phyloP scores from a whole-genome alignment of 2,797 vertebrate species.

The Brotula barbata region DNA sequence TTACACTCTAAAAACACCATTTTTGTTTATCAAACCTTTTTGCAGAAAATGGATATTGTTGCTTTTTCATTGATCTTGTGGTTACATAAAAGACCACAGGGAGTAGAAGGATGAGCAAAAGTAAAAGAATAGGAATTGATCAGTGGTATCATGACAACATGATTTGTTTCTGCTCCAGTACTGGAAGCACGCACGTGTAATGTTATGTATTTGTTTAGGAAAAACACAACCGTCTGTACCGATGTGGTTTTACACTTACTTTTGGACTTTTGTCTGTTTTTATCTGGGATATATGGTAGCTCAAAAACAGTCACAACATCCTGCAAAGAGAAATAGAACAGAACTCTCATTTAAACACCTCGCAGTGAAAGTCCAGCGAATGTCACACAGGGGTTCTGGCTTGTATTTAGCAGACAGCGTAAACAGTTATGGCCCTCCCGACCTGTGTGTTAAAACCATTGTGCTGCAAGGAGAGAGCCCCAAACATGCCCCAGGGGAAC shows the following conservation, averaged over 20 bases:
- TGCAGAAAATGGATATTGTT: neutral
- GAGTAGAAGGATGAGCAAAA: neutral
- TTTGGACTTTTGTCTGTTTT: conserved; percentile 3
- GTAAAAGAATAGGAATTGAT: neutral
- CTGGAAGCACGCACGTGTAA: neutral
- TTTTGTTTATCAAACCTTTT: neutral
- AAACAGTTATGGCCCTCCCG: conserved; percentile 51
- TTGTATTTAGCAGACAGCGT: conserved; percentile 59
- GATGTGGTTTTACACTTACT: conserved; percentile 12
- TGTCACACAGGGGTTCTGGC: conserved; percentile 43
- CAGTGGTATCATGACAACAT: neutral
- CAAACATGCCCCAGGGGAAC: conserved; percentile 53
- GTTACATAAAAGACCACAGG: neutral
- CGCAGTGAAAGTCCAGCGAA: conserved; percentile 44
- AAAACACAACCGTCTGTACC: neutral
- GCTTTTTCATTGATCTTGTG: conserved; percentile 9
- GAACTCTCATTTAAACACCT: conserved; percentile 32
- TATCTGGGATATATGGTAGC: conserved; percentile 1
- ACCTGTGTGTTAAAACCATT: conserved; percentile 59
- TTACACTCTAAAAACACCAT: no score
- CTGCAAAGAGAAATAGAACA: conserved; percentile 48
- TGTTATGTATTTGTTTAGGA: conserved; percentile 9
- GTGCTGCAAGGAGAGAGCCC: conserved; percentile 48
- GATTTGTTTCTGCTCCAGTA: neutral
- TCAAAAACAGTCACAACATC: conserved; percentile 14